Evolutionary conservation across 2,113 vertebrate species (phyloP), one percentile per base, ranked within the genome.

Genomic region (Pipra filicauda): DNA sequence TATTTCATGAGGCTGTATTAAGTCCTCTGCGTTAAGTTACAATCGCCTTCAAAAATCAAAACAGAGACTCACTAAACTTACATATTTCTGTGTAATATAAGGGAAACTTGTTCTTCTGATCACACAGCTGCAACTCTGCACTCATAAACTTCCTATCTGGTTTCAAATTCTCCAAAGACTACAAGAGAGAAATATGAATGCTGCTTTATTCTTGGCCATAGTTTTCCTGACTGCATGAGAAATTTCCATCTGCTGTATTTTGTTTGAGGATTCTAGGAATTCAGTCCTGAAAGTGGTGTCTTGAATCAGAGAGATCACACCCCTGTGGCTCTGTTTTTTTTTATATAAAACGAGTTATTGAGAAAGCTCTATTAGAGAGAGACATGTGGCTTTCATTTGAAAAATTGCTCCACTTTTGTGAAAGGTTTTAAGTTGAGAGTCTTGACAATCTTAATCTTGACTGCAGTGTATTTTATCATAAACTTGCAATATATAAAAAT

Each of bases 211-310:
- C 59, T 83, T 58, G 9, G 20, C 31, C 0, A 0, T 15, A 46
- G n/a, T 59, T 93, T 88, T 93, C 79, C 85, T 92, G 64, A 83
- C 88, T 97, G 91, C 88, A 95, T 73, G 79, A 90, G 55, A 83
- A 74, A 69, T 89, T 70, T 35, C 24, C 21, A 11, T 64, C n/a
- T 31, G 21, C 41, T 70, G 13, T 76, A 54, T 55, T 90, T 80
- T 58, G 20, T 91, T 55, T 55, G 71, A 73, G 23, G 37, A 85
- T 90, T 76, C n/a, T 69, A 44, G 88, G 79, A 85, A 90, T 95
- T 96, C 95, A 90, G 79, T 88, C 23, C 41, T 93, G 82, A 94
- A 88, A 92, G 94, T 70, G 62, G 6, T 83, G 21, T 70, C 31
- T 90, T 70, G 46, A 73, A 43, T 83, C 22, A 57, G 33, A 52